Percentiles rank a stretch among this genome's conserved stretches.
phyloP scores from a whole-genome alignment of 2,113 vertebrate species.

The Limnothrissa miodon region DNA sequence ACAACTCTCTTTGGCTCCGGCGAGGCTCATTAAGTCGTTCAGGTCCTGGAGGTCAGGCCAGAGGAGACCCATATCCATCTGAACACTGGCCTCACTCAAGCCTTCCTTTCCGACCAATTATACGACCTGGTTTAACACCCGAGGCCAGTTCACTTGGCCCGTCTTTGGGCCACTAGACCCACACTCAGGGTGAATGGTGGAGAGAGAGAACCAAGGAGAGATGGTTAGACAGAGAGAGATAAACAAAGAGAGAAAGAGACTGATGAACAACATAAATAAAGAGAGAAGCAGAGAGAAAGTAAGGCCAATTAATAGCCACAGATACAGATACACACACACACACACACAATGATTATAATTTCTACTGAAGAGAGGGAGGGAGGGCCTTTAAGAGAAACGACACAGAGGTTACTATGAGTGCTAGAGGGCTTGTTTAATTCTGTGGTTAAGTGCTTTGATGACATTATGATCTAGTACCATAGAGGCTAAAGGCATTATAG shows the following conservation, averaged over 20 bases:
- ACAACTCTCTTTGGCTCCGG: neutral
- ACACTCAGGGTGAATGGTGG: neutral
- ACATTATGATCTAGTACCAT: neutral
- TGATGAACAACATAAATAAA: neutral
- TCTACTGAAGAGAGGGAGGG: neutral
- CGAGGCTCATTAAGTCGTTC: neutral
- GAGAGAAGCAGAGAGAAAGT: constrained; percentile 14
- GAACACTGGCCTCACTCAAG: neutral
- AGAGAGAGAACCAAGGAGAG: neutral
- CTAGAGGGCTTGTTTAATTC: neutral
- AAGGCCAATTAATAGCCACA: constrained; percentile 19
- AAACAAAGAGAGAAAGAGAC: neutral
- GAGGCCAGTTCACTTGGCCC: neutral
- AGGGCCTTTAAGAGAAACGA: constrained; percentile 13
- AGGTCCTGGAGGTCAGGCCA: neutral
- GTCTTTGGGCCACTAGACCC: neutral
- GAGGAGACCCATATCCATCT: neutral
- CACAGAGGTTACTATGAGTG: neutral
- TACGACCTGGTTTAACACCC: neutral
- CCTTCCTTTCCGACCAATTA: neutral
- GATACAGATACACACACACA: neutral
- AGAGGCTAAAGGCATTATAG: neutral
- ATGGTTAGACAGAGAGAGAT: neutral
- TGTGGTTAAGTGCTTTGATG: neutral
- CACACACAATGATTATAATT: neutral